Conservation (phyloP, 2,888 invertebrate genomes). For the Drosophila planitibia region DNA sequence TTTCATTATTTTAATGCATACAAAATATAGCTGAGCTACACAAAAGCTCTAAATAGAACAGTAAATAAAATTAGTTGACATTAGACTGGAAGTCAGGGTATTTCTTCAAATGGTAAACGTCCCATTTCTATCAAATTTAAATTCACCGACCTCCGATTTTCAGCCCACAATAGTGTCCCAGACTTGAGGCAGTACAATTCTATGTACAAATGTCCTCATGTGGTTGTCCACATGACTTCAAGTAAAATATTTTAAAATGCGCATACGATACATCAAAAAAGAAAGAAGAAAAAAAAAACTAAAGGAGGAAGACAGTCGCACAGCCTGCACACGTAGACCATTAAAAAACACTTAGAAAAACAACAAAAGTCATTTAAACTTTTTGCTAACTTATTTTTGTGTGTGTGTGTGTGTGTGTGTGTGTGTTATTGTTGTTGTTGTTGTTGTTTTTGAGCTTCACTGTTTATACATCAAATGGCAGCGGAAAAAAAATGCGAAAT, state of each 20-base stretch:
- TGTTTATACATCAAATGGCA: slow-evolving; percentile 48
- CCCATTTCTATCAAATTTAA: neutral
- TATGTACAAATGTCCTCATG: slow-evolving; percentile 12
- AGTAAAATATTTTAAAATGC: slow-evolving; percentile 54
- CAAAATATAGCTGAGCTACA: neutral
- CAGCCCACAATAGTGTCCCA: neutral
- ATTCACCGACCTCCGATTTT: neutral
- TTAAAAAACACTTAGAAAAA: slow-evolving; percentile 81
- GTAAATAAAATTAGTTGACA: neutral
- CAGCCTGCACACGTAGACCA: slow-evolving; percentile 74
- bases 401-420: neutral
- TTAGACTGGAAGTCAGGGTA: neutral
- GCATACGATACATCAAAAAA: slow-evolving; percentile 51
- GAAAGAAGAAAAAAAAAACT: neutral
- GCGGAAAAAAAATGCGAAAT: slow-evolving; percentile 68
- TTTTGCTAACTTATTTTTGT: slow-evolving; percentile 65
- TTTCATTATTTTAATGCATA: slow-evolving; percentile 6
- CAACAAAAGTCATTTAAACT: slow-evolving; percentile 82
- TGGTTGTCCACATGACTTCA: slow-evolving; percentile 21
- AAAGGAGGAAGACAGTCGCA: slow-evolving; percentile 18
- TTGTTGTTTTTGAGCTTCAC: slow-evolving; percentile 32
- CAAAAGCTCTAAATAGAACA: neutral
- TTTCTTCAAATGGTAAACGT: neutral
- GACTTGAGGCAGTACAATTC: neutral
- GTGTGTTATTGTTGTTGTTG: slow-evolving; percentile 1